Percentiles rank a stretch among this genome's conserved stretches.
These are phyloP conservation scores for Poeciliopsis turneri DNA, from an alignment of 2,797 vertebrate genomes.

Conservation along the genomic window DNA sequence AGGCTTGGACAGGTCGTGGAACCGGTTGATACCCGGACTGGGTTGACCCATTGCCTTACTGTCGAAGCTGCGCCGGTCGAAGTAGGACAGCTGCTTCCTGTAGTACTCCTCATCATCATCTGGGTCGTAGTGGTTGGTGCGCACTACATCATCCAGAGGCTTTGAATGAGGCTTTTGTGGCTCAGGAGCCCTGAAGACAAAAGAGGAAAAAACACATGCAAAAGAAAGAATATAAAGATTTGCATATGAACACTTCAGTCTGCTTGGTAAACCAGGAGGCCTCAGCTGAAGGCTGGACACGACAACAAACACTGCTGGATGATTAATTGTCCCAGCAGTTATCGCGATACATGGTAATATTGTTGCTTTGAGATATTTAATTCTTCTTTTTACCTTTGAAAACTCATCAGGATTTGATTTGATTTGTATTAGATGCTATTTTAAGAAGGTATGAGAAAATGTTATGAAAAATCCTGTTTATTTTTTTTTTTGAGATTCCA, in stretches of 20 bases:
- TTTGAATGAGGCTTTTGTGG: conserved; percentile 93
- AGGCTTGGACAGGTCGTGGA: conserved; percentile 87
- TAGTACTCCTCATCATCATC: conserved; percentile 98
- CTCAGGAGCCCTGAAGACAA: conserved; percentile 86
- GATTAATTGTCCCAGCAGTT: too few relatives aligned
- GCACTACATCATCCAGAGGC: conserved; percentile 87
- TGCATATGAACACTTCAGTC: not conserved
- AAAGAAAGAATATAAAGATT: not conserved
- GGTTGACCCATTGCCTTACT: conserved; percentile 86
- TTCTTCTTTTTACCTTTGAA: too few relatives aligned
- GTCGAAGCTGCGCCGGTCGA: conserved; percentile 94
- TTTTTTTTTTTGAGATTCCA: too few relatives aligned
- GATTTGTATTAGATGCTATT: too few relatives aligned
- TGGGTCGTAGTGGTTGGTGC: conserved; percentile 92
- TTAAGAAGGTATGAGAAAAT: too few relatives aligned
- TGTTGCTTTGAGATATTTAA: too few relatives aligned
- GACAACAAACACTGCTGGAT: too few relatives aligned
- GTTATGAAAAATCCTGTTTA: too few relatives aligned
- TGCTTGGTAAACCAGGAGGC: not conserved
- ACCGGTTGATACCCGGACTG: conserved; percentile 81
- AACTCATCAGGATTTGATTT: too few relatives aligned
- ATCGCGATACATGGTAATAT: too few relatives aligned
- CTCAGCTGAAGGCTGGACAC: not conserved
- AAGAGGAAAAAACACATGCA: not conserved
- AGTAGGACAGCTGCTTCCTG: conserved; percentile 96